A percentile compares a stretch with the other conserved stretches of the same genome.
phyloP scores from a whole-genome alignment of 2,113 vertebrate genomes.

The Nansenia antarctica region DNA sequence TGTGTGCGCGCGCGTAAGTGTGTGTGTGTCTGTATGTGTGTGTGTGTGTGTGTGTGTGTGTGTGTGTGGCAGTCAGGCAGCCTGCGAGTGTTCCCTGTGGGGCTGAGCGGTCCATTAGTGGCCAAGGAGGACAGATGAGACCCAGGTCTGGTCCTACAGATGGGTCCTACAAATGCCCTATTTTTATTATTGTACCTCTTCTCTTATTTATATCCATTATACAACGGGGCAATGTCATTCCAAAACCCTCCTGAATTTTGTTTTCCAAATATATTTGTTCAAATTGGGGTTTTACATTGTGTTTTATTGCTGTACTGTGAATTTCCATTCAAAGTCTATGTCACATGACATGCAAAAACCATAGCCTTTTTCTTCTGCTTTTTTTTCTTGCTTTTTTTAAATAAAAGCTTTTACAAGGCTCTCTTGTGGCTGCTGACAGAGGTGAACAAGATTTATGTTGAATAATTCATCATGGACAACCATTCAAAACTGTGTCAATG shows the following conservation, averaged over 20 bases:
- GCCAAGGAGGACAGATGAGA: constrained; percentile 29
- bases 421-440: neutral
- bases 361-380: no score
- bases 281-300: no score
- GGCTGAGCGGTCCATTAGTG: constrained; percentile 16
- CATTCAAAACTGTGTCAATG: neutral
- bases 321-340: no score
- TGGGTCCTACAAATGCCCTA: constrained; percentile 37
- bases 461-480: neutral
- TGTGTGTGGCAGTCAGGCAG: neutral
- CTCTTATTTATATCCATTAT: neutral
- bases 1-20: neutral
- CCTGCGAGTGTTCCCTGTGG: constrained; percentile 6
- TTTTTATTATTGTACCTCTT: constrained; percentile 13
- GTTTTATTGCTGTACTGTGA: no score
- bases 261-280: no score
- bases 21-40: neutral
- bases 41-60: neutral
- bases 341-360: no score
- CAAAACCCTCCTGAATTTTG: no score
- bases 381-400: no score
- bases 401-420: no score
- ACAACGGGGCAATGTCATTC: no score
- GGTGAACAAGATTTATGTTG: neutral
- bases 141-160: constrained; percentile 34